These are phyloP conservation scores for Heliothis virescens DNA, from an alignment of 1,140 invertebrate species.

Conservation along the genomic window DNA sequence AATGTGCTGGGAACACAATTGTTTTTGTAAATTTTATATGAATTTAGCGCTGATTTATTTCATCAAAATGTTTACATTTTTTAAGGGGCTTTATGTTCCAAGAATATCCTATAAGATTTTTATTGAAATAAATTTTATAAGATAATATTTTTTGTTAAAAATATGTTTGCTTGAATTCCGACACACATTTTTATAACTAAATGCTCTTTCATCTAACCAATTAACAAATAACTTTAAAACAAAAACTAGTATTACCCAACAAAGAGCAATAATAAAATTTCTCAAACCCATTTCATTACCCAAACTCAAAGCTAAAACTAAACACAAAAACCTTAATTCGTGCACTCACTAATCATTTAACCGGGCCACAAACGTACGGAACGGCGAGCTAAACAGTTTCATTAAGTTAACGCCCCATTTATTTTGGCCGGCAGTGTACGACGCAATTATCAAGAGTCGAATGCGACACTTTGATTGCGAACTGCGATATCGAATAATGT, in stretches of 20 bases:
- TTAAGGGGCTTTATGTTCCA: background rate
- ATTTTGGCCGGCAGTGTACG: conserved; percentile 27
- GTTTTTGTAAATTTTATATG: conserved; percentile 39
- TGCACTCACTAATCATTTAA: conserved; percentile 19
- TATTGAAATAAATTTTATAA: no score
- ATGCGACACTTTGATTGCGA: conserved; percentile 34
- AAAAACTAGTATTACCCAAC: no score
- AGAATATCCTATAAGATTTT: no score
- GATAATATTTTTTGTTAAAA: no score
- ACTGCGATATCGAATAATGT: background rate
- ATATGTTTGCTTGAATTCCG: no score
- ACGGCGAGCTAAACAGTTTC: conserved; percentile 19
- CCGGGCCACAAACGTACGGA: background rate
- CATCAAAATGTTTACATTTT: background rate
- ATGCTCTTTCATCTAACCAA: no score
- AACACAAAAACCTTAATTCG: background rate
- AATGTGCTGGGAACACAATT: conserved; percentile 20
- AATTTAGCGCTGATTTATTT: conserved; percentile 21
- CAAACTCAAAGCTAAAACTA: background rate
- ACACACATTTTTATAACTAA: no score
- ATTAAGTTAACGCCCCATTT: conserved; percentile 28
- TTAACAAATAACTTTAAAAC: no score
- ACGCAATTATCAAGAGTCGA: conserved; percentile 2
- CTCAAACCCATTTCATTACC: no score
- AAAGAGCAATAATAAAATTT: no score